phyloP scores from a whole-genome alignment of 2,113 vertebrate species.

The Caranx ignobilis region DNA sequence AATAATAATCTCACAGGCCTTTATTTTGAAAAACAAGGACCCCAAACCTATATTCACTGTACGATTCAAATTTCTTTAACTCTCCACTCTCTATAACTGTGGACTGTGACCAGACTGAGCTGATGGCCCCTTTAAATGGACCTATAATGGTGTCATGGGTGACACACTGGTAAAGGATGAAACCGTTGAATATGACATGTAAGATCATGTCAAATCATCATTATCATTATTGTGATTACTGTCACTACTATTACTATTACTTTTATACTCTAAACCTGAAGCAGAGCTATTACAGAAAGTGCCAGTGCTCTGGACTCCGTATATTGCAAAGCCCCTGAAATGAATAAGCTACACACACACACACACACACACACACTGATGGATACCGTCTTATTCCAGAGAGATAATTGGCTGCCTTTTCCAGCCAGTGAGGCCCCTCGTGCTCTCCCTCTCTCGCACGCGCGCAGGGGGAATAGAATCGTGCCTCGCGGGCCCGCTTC shows the following conservation, averaged over 20 bases:
- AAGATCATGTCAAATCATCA: background rate
- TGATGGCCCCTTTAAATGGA: background rate
- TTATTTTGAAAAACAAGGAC: background rate
- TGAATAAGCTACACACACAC: conserved; percentile 22
- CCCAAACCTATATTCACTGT: background rate
- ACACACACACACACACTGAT: conserved; percentile 51
- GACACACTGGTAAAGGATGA: background rate
- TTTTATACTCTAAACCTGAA: background rate
- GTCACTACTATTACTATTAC: background rate
- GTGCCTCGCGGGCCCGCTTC: conserved; percentile 75
- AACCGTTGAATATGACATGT: background rate
- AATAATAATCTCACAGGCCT: background rate
- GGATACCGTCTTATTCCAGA: conserved; percentile 71
- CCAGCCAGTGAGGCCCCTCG: conserved; percentile 44
- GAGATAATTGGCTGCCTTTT: conserved; percentile 79
- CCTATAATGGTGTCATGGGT: background rate
- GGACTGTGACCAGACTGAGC: background rate
- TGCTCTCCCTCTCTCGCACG: conserved; percentile 34
- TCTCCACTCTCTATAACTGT: background rate
- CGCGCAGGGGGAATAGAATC: conserved; percentile 58
- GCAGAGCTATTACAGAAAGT: background rate
- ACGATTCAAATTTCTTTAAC: background rate
- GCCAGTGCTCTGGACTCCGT: background rate
- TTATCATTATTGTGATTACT: background rate
- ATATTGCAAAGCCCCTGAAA: conserved; percentile 27